phyloP scores from a whole-genome alignment of 2,113 vertebrate species.

The Abramis brama region DNA sequence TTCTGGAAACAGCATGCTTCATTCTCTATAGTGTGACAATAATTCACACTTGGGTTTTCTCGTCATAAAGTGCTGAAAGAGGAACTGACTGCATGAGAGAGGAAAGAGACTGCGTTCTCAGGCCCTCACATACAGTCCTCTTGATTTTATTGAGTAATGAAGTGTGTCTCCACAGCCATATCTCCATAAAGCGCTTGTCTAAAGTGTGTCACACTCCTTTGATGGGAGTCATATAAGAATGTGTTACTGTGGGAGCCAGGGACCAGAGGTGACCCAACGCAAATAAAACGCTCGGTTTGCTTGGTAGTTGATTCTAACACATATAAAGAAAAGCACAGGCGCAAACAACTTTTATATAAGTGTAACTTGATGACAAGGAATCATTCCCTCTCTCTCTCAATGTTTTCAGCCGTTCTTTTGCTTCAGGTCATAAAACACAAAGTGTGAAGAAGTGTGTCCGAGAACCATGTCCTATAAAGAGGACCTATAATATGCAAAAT shows the following conservation, averaged over 20 bases:
- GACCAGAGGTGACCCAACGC: not conserved
- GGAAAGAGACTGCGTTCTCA: conserved; percentile 23
- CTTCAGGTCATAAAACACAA: not conserved
- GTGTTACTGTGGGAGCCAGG: not conserved
- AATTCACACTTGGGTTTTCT: not conserved
- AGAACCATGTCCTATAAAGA: not conserved
- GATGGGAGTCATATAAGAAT: conserved; percentile 10
- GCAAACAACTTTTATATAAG: not conserved
- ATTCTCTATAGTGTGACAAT: not conserved
- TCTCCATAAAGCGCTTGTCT: conserved; percentile 1
- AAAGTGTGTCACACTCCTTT: conserved; percentile 36
- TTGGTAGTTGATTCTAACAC: not conserved
- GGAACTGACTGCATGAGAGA: conserved; percentile 3
- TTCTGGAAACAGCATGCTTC: not conserved
- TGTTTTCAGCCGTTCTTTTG: not conserved
- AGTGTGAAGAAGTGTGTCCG: conserved; percentile 28
- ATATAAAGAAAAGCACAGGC: not conserved
- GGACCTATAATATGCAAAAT: not conserved
- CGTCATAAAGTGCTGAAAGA: not conserved
- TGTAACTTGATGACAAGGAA: not conserved
- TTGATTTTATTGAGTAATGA: conserved; percentile 31
- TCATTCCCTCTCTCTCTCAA: no score
- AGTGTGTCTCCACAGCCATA: conserved; percentile 24
- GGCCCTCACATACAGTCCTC: not conserved
- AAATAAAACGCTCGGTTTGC: not conserved